Conservation (phyloP, 1,140 invertebrate species). For the Pogonomyrmex californicus region DNA sequence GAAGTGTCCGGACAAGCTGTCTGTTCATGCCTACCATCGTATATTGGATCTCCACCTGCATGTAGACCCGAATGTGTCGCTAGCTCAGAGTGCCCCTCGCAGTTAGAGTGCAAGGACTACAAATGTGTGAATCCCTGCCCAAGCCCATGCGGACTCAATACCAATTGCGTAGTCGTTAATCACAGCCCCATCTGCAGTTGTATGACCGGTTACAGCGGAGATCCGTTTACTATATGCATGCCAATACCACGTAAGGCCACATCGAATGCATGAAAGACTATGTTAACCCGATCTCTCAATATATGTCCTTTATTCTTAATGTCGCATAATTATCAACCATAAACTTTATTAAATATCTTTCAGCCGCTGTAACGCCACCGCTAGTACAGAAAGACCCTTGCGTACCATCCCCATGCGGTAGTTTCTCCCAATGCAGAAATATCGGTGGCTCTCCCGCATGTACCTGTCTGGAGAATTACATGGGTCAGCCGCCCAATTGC, state of each 20-base stretch:
- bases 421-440: slow-evolving; percentile 90
- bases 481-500: slow-evolving; percentile 91
- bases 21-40: slow-evolving; percentile 88
- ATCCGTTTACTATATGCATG: slow-evolving; percentile 88
- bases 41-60: slow-evolving; percentile 87
- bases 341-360: slow-evolving; percentile 22
- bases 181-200: slow-evolving; percentile 89
- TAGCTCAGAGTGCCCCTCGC: slow-evolving; percentile 88
- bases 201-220: slow-evolving; percentile 87
- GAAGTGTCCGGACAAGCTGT: slow-evolving; percentile 86
- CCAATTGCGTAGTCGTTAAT: slow-evolving; percentile 88
- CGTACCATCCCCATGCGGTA: slow-evolving; percentile 90
- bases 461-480: slow-evolving; percentile 89
- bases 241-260: slow-evolving; percentile 71
- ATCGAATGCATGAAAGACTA: slow-evolving; percentile 26
- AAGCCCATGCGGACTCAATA: slow-evolving; percentile 89
- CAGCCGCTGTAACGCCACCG: slow-evolving; percentile 29
- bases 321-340: neutral
- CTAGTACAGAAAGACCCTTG: slow-evolving; percentile 87
- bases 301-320: neutral
- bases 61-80: slow-evolving; percentile 88
- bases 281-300: neutral
- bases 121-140: slow-evolving; percentile 89
- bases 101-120: slow-evolving; percentile 88
- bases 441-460: slow-evolving; percentile 89